These are phyloP conservation scores for Monarcha castaneiventris DNA, from an alignment of 2,113 vertebrate species.

Conservation along the genomic window DNA sequence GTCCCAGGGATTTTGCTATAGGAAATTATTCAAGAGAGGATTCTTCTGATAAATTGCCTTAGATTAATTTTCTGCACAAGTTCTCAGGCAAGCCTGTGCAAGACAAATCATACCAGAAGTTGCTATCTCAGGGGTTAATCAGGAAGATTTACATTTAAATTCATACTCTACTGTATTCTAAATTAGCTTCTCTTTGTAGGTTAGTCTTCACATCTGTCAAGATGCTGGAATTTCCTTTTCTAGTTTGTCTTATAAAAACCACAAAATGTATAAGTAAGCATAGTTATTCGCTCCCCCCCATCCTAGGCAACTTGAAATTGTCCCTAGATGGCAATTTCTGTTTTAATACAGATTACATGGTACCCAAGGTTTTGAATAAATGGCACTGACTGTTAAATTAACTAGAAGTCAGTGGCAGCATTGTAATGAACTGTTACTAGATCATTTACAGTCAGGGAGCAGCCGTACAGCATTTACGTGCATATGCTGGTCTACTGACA, in stretches of 20 bases:
- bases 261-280: neutral
- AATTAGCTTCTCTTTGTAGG: neutral
- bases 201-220: neutral
- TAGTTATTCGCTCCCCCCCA: neutral
- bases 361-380: neutral
- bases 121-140: neutral
- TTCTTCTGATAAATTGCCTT: neutral
- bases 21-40: neutral
- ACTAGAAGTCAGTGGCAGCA: neutral
- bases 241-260: neutral
- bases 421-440: neutral
- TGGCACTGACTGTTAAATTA: neutral
- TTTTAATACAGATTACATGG: neutral
- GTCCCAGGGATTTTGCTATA: neutral
- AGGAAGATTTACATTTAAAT: neutral
- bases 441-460: neutral
- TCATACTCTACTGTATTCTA: neutral
- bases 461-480: neutral
- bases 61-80: neutral
- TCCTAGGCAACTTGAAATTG: neutral
- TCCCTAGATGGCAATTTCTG: neutral
- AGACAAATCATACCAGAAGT: neutral
- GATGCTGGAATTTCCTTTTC: neutral
- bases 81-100: neutral
- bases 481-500: neutral